Evolutionary conservation across 2,113 vertebrate species (phyloP), one percentile per base, ranked within the genome.

Genomic region (Atractosteus spatula): DNA sequence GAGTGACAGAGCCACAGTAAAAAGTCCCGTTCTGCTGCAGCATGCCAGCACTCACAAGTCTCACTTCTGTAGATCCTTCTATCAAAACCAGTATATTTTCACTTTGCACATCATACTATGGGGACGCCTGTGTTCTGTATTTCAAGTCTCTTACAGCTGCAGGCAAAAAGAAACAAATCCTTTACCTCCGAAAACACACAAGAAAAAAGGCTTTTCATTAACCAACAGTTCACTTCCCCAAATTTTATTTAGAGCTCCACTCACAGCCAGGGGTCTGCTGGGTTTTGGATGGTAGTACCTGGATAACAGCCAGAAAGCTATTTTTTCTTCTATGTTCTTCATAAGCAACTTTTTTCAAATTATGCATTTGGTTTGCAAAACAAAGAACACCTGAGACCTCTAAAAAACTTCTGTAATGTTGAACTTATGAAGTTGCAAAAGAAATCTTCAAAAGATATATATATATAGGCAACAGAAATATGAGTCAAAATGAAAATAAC

Each of bases 21-120:
- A 42, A 11, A 43, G 44, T 79, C 81, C 71, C 61, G 77, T 3
- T 64, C 54, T 56, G 56, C 13, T 71, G 87, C 82, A 82, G 77
- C 72, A 29, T 29, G 64, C 76, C 55, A 78, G 73, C 43, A 13
- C 71, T 77, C 75, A 81, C 41, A 65, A 29, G 62, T 29, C 29
- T 29, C 29, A 29, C 29, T 29, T 29, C 29, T 29, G 29, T 29
- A 41, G 17, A 12, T 41, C 17, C 62, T 41, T 3, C 62, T 10
- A 41, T 65, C 62, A 3, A 43, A 29, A 65, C 29, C 17, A 65
- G 29, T 29, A 65, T 3, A 29, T 41, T 65, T 16, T 13, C 10
- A 41, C n/a, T 41, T 29, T 29, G 29, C 29, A 29, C 29, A 29
- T 29, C 29, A 29, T 29, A 29, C 29, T 41, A 29, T 8, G 5